phyloP scores from a whole-genome alignment of 2,797 vertebrate species.

The Cynopterus sphinx region DNA sequence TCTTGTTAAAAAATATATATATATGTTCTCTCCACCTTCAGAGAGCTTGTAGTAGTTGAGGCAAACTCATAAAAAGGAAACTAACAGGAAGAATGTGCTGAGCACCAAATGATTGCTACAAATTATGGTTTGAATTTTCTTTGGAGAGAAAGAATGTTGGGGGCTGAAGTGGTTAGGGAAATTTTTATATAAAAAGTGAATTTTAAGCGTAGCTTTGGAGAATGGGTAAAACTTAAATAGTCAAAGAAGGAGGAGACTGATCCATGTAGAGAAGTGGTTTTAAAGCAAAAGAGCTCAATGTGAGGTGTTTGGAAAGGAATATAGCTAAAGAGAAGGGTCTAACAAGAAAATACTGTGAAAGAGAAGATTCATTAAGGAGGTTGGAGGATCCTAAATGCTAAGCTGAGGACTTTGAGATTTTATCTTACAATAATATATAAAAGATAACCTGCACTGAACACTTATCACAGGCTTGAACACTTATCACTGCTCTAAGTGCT shows the following conservation, averaged over 20 bases:
- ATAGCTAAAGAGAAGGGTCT: not conserved
- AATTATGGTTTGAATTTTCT: not conserved
- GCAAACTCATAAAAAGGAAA: constrained; percentile 15
- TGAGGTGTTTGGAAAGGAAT: not conserved
- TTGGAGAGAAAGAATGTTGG: not conserved
- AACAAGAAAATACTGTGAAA: not conserved
- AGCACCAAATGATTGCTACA: not conserved
- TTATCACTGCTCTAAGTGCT: not conserved
- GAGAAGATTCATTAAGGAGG: not conserved
- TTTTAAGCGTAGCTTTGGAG: constrained; percentile 30
- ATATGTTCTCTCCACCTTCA: not conserved
- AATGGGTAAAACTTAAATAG: not conserved
- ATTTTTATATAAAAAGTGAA: not conserved
- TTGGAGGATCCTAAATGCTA: not conserved
- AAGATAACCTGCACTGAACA: not conserved
- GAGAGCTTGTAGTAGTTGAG: not conserved
- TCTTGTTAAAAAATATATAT: not conserved
- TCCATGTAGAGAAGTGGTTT: not conserved
- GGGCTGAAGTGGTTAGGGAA: not conserved
- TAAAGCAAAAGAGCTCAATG: not conserved
- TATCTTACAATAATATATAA: not conserved
- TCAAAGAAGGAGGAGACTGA: not conserved
- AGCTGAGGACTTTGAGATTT: not conserved
- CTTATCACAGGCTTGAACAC: not conserved
- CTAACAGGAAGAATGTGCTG: not conserved